Evolutionary conservation across 2,797 vertebrate genomes (phyloP).

Genomic region (Esox masquinongy): DNA sequence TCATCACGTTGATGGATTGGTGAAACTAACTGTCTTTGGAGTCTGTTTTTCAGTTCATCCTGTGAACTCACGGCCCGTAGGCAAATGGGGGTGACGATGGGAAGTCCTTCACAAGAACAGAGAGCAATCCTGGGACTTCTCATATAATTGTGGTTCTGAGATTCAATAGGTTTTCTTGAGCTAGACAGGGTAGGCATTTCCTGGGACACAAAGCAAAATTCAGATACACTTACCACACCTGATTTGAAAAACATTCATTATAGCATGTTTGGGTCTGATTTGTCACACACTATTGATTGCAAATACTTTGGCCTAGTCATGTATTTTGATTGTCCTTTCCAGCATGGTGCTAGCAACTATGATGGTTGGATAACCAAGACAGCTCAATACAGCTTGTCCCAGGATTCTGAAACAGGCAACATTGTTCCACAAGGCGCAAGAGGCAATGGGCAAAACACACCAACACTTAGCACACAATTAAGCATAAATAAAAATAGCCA

Average conservation of each 20-base stretch:
- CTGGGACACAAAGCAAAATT: neutral
- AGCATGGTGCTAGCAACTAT: neutral
- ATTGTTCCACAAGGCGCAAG: neutral
- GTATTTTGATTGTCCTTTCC: neutral
- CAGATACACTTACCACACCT: neutral
- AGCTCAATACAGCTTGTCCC: neutral
- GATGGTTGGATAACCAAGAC: neutral
- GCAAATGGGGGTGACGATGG: neutral
- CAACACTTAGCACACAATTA: neutral
- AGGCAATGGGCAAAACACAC: neutral
- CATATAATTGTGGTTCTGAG: conserved; percentile 1
- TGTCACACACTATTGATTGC: neutral
- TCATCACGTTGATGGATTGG: neutral
- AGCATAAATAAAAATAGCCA: neutral
- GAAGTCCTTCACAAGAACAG: neutral
- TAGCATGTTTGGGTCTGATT: neutral
- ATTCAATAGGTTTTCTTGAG: neutral
- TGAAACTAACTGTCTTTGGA: neutral
- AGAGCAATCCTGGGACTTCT: neutral
- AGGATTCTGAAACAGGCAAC: neutral
- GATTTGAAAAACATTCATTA: neutral
- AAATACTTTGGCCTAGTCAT: neutral
- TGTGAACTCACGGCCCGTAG: neutral
- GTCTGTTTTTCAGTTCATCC: neutral
- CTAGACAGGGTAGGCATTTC: neutral